These are phyloP conservation scores for Microctenopoma stevenorrisi DNA, from an alignment of 2,797 vertebrate species.

Conservation along the genomic window DNA sequence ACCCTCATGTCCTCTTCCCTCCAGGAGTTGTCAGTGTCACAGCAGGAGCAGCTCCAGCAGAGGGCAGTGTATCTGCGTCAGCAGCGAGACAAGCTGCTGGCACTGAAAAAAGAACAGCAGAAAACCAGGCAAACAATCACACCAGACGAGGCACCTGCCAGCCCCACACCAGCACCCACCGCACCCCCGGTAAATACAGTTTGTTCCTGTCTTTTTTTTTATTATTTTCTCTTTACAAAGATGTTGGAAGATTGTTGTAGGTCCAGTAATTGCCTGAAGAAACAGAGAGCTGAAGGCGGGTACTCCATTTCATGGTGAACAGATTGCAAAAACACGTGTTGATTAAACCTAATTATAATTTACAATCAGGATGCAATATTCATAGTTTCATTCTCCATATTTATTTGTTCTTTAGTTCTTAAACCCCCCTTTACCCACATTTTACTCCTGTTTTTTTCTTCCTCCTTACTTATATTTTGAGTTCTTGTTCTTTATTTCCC, in stretches of 20 bases:
- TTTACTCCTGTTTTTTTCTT: background rate
- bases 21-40: constrained; percentile 86
- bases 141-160: constrained; percentile 49
- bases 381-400: background rate
- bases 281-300: background rate
- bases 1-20: background rate
- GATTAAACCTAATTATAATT: no score
- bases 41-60: constrained; percentile 91
- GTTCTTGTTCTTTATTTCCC: constrained; percentile 27
- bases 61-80: constrained; percentile 93
- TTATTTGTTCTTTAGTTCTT: constrained; percentile 15
- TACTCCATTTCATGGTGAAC: no score
- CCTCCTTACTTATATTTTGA: background rate
- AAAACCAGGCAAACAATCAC: constrained; percentile 65
- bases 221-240: background rate
- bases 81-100: constrained; percentile 93
- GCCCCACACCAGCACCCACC: constrained; percentile 44
- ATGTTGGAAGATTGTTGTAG: background rate
- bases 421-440: background rate
- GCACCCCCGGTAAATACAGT: constrained; percentile 59
- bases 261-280: background rate
- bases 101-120: constrained; percentile 88
- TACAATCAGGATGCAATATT: background rate
- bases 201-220: background rate
- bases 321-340: no score